A percentile compares a stretch with the other conserved stretches of the same genome.
These are phyloP conservation scores for Scotopteryx bipunctaria DNA, from an alignment of 2,888 invertebrate genomes.

Conservation along the genomic window DNA sequence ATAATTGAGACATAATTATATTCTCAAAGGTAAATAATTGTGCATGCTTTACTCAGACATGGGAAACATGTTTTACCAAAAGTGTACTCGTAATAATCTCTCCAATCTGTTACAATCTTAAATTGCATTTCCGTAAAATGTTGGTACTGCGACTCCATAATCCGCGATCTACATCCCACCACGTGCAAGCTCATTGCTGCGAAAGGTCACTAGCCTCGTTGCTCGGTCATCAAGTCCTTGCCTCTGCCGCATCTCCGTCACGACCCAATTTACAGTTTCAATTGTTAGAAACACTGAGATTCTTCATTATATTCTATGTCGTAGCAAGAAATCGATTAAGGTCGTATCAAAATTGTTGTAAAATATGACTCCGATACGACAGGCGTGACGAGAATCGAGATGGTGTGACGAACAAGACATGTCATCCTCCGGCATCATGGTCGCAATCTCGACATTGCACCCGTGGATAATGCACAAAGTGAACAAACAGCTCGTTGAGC, in stretches of 20 bases:
- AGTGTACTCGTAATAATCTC: background rate
- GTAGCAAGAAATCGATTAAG: conserved; percentile 60
- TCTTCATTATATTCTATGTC: conserved; percentile 41
- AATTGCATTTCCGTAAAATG: conserved; percentile 10
- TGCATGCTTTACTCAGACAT: no score
- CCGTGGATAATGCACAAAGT: conserved; percentile 67
- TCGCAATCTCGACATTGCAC: conserved; percentile 43
- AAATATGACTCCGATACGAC: conserved; percentile 49
- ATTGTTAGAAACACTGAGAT: conserved; percentile 57
- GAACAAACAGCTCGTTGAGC: conserved; percentile 51
- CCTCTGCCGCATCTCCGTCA: conserved; percentile 57
- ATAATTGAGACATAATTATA: no score
- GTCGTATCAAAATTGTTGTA: conserved; percentile 44
- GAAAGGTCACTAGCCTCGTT: conserved; percentile 72
- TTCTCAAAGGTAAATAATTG: no score
- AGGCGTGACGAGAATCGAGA: conserved; percentile 45
- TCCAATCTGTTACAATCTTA: conserved; percentile 1
- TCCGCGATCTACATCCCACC: conserved; percentile 54
- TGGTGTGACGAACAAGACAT: conserved; percentile 48
- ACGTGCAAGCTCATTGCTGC: conserved; percentile 59
- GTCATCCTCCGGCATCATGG: conserved; percentile 47
- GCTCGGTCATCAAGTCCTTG: conserved; percentile 72
- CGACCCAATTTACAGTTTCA: conserved; percentile 75
- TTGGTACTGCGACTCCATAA: conserved; percentile 22
- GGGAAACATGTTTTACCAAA: background rate